Base-by-base conservation (phyloP, 2,113 vertebrate genomes). In the Meriones unguiculatus region DNA sequence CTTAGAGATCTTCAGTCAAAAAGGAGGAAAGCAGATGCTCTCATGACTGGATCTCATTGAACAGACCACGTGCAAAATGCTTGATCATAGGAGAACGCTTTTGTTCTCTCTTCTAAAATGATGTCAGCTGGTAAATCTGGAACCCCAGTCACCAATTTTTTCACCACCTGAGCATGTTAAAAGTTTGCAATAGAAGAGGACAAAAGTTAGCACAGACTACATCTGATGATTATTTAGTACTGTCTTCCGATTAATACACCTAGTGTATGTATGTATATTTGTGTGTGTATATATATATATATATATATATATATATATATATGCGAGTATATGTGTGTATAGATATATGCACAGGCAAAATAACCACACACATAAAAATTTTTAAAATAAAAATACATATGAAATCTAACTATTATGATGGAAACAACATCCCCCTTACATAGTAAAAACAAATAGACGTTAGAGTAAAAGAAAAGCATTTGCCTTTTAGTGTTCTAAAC, bases 391-490 rank as follows among this genome's bases (percentile, higher is more conserved):
- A 84, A 84, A 15, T 5, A 28, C 13, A 50, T 24, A 77, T 5
- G 14, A 84, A 73, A 5, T 41, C 4, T 93, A 38, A 86, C 50
- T 91, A 87, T 81, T 90, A 73, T 86, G 89, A 69, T 81, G 14
- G 35, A 65, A 57, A 54, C 67, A 80, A 75, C 2, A 64, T 12
- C 15, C 30, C 22, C 50, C 76, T 67, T n/a, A 90, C 90, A 82
- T 52, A 75, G 25, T 35, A 70, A 85, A 95, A 81, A 78, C 77
- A 94, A 93, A 84, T 80, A 78, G 46, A 62, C 95, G 82, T 96
- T 87, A 52, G 73, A 93, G 67, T 38, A 59, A 95, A 95, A 94
- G 70, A 18, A 87, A 96, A 70, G 15, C 70, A 8, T 72, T 30
- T 67, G 4, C 54, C 3, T 78, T 24, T 95, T 86, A 87, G n/a